A percentile compares a stretch with the other conserved stretches of the same genome.
These are phyloP conservation scores for Paraescarpia echinospica DNA, from an alignment of 1,140 invertebrate genomes.

Conservation along the genomic window DNA sequence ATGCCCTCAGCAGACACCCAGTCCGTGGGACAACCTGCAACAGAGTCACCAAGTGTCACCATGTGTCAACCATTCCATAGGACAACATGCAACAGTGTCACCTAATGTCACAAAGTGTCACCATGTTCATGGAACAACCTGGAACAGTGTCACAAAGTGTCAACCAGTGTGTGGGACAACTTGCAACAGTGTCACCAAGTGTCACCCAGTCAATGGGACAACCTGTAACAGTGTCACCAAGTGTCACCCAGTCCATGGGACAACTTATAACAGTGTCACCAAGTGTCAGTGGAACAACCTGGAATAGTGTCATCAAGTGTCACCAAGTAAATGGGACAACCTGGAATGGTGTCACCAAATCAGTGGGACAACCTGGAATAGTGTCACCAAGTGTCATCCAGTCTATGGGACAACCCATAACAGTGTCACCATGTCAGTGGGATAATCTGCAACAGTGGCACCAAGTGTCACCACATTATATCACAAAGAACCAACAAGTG, in stretches of 20 bases:
- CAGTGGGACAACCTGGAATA: background rate
- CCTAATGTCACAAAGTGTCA: background rate
- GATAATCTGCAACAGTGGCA: background rate
- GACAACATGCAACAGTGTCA: background rate
- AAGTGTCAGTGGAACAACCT: background rate
- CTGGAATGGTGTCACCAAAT: background rate
- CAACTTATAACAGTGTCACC: background rate
- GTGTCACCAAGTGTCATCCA: background rate
- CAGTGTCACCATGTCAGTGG: background rate
- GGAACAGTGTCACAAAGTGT: background rate
- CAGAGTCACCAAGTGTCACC: background rate
- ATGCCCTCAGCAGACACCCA: background rate
- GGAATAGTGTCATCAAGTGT: background rate
- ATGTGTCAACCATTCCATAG: background rate
- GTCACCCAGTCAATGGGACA: background rate
- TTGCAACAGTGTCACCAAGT: background rate
- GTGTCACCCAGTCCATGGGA: background rate
- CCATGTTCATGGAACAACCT: background rate
- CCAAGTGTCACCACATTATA: background rate
- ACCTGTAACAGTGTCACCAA: constrained; percentile 26
- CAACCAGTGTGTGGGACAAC: background rate
- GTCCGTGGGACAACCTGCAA: constrained; percentile 5
- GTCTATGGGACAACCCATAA: background rate
- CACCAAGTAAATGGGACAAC: background rate
- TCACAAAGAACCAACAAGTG: too few species aligned